These are phyloP conservation scores for Coelogynopora nodosa DNA, from an alignment of 2,888 invertebrate genomes.

Conservation along the genomic window DNA sequence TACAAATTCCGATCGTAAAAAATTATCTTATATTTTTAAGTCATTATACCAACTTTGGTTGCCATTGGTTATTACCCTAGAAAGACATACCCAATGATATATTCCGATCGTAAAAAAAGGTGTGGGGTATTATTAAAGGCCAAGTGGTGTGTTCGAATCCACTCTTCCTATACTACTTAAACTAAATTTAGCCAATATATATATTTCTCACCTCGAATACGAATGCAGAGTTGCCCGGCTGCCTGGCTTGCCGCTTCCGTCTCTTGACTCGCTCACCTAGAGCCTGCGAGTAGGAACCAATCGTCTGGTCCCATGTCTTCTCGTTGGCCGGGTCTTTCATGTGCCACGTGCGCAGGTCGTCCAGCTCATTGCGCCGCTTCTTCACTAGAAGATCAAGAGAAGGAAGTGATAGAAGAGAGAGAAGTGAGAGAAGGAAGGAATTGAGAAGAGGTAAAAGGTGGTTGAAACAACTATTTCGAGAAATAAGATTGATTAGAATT, in stretches of 20 bases:
- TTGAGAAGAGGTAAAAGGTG: background rate
- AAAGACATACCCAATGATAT: too few species aligned
- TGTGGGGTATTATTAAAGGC: too few species aligned
- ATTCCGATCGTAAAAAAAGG: too few species aligned
- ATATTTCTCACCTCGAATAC: too few species aligned
- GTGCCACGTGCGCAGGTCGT: constrained; percentile 40
- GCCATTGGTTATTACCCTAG: too few species aligned
- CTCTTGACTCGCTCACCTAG: constrained; percentile 52
- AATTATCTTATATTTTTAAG: too few species aligned
- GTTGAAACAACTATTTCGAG: background rate
- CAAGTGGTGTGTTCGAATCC: too few species aligned
- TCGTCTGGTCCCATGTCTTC: constrained; percentile 36
- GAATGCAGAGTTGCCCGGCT: constrained; percentile 26
- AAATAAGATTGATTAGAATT: background rate
- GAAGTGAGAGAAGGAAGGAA: background rate
- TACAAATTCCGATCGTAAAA: too few species aligned
- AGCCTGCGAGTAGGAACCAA: constrained; percentile 43
- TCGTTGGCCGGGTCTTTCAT: constrained; percentile 39
- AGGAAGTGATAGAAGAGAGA: background rate
- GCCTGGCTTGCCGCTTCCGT: constrained; percentile 49
- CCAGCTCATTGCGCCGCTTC: constrained; percentile 38
- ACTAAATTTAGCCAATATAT: too few species aligned
- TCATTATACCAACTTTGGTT: too few species aligned
- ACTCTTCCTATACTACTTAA: too few species aligned
- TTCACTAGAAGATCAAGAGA: constrained; percentile 26